Evolutionary conservation across 2,888 invertebrate genomes (phyloP), one percentile per base, ranked within the genome.

Genomic region (Nomada ferruginata): DNA sequence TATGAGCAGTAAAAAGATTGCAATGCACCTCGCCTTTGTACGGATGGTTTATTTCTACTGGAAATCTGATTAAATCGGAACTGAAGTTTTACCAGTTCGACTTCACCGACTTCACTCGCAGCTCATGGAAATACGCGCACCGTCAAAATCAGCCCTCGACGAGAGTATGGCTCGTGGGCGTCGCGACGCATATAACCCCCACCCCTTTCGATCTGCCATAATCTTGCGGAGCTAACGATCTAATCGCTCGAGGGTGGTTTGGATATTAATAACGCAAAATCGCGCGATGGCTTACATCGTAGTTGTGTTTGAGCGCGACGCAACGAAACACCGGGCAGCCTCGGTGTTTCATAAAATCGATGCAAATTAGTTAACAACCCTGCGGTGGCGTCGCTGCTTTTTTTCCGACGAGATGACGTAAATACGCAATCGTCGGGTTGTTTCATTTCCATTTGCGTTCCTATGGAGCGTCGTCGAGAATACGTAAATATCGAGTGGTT

Each of bases 401-500:
- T 61, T 44, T 47, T 10, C 5, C 13, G 7, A 4, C n/a, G 18
- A 1, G 20, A 20, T 20, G 60, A 44, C 59, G 52, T 23, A 70
- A 36, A 55, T 55, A 47, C 29, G 69, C 52, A 47, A 60, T 44
- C 50, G 15, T 18, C 26, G 47, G 10, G 10, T 47, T 59, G 60
- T 42, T 55, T 60, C 60, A 13, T 66, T 65, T 79, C 70, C 65
- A 55, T 70, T 70, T 55, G 60, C 59, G 50, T 65, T 79, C 55
- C 50, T n/a, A 7, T 70, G 23, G 65, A 15, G 61, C 55, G 77
- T 18, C 50, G 13, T 2, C 20, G 55, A 18, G 52, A 78, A 80
- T 71, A 75, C 61, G 75, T 44, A 74, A 66, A 78, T 71, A 66
- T 77, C 57, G 65, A 60, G 23, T 15, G 57, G 65, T 13, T 65